A percentile compares a stretch with the other conserved stretches of the same genome.
phyloP scores from a whole-genome alignment of 1,140 invertebrate species.

The Pogonomyrmex barbatus region DNA sequence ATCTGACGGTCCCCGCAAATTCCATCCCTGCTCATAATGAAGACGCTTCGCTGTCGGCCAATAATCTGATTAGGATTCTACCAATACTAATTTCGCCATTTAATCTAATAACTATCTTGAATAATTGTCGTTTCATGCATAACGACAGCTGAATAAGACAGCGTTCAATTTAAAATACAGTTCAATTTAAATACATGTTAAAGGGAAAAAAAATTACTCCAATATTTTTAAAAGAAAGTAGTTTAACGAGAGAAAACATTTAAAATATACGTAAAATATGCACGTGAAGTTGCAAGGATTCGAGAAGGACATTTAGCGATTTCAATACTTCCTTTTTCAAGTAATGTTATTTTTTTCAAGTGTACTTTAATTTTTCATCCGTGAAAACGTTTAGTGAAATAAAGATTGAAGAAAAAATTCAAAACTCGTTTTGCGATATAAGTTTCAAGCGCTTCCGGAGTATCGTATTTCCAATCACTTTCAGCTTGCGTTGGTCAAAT shows the following conservation, averaged over 20 bases:
- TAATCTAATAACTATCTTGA: background rate
- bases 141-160: too few relatives aligned
- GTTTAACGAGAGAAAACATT: background rate
- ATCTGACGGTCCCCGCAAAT: background rate
- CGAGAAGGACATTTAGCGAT: background rate
- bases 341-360: background rate
- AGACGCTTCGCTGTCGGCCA: background rate
- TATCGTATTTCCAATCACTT: background rate
- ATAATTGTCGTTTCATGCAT: too few relatives aligned
- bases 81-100: background rate
- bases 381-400: background rate
- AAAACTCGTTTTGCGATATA: background rate
- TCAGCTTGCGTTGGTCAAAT: background rate
- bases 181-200: too few relatives aligned
- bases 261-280: background rate
- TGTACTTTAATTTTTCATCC: background rate
- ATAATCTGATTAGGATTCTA: constrained; percentile 10
- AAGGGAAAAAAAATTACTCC: background rate
- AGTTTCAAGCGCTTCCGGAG: background rate
- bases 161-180: too few relatives aligned
- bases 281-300: background rate
- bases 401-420: background rate
- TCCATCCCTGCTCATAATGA: background rate
- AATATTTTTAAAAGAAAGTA: background rate
- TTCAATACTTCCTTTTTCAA: background rate